Percentiles rank a stretch among this genome's conserved stretches.
Evolutionary conservation across 2,113 vertebrate genomes (phyloP).

Genomic region (Salvelinus namaycush): DNA sequence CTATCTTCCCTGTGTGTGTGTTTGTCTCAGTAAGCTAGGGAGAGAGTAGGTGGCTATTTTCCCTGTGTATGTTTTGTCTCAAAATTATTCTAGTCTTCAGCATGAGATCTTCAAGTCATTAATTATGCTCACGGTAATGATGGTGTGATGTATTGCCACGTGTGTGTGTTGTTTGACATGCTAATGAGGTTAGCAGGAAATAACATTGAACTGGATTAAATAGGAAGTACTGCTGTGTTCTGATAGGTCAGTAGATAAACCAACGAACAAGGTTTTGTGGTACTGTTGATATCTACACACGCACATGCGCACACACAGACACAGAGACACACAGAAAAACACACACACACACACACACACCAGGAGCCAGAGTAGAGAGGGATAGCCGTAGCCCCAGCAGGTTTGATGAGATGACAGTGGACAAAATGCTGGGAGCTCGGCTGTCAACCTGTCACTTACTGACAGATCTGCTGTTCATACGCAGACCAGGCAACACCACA

Average conservation of each 20-base stretch:
- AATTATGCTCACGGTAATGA: too few relatives aligned
- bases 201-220: slow-evolving; percentile 52
- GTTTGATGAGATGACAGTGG: slow-evolving; percentile 91
- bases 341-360: background rate
- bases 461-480: slow-evolving; percentile 96
- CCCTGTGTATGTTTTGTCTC: too few relatives aligned
- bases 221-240: background rate
- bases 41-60: too few relatives aligned
- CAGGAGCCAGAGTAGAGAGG: background rate
- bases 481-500: slow-evolving; percentile 80
- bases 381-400: slow-evolving; percentile 54
- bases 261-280: background rate
- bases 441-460: slow-evolving; percentile 94
- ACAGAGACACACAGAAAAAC: background rate
- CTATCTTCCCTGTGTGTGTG: too few relatives aligned
- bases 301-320: background rate
- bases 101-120: background rate
- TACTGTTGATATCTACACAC: background rate
- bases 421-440: slow-evolving; percentile 94
- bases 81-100: background rate
- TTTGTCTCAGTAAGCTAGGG: too few relatives aligned
- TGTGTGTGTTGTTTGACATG: slow-evolving; percentile 1
- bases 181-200: background rate
- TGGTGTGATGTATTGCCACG: background rate
- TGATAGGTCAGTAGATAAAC: background rate